These are phyloP conservation scores for Plestiodon gilberti DNA, from an alignment of 2,113 vertebrate species.

Conservation along the genomic window DNA sequence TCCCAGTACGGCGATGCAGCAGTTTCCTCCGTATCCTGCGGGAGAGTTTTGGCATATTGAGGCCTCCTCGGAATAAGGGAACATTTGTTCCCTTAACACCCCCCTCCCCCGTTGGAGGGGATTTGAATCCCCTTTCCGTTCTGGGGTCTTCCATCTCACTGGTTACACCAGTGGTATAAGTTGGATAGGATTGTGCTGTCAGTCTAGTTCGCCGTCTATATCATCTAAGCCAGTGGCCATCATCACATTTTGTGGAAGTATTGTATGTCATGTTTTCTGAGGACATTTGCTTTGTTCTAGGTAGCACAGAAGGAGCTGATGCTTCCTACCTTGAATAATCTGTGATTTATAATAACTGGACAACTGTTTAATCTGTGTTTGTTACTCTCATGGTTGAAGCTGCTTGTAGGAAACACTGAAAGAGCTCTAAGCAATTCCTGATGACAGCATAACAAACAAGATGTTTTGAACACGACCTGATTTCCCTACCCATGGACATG, in stretches of 20 bases:
- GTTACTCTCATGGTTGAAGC: background rate
- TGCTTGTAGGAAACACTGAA: conserved; percentile 24
- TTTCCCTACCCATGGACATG: conserved; percentile 42
- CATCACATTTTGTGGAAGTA: background rate
- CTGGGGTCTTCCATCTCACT: no score
- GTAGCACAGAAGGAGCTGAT: accelerated
- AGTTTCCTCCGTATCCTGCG: no score
- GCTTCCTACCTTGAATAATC: background rate
- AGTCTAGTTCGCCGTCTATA: no score
- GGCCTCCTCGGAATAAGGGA: no score
- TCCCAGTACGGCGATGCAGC: no score
- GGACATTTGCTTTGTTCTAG: background rate
- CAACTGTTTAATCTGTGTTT: conserved; percentile 35
- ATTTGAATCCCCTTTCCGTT: no score
- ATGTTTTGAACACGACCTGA: conserved; percentile 47
- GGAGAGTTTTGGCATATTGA: no score
- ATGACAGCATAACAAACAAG: conserved; percentile 51
- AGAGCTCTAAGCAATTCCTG: conserved; percentile 1
- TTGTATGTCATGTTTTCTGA: background rate
- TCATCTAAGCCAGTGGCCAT: no score
- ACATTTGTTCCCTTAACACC: no score
- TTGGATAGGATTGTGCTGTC: no score
- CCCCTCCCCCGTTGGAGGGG: no score
- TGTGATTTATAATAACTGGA: conserved; percentile 15
- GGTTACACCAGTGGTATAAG: no score